A percentile compares a stretch with the other conserved stretches of the same genome.
Evolutionary conservation across 2,888 invertebrate species (phyloP).

Genomic region (Alviniconcha strummeri): DNA sequence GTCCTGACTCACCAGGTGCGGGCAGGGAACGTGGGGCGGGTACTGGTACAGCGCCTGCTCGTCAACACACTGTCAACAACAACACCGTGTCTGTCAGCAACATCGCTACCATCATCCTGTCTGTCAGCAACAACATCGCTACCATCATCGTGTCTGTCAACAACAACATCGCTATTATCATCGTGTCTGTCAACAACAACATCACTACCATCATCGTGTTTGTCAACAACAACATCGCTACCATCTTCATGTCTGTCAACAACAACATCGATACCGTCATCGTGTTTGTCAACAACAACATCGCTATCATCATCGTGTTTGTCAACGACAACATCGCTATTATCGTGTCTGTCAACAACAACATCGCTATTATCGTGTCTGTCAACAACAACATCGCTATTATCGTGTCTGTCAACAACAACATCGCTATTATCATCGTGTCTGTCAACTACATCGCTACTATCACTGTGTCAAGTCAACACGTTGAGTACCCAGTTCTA

Average conservation of each 20-base stretch:
- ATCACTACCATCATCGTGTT: slow-evolving; percentile 20
- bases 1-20: slow-evolving; percentile 48
- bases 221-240: slow-evolving; percentile 44
- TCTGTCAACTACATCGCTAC: background rate
- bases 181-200: background rate
- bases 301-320: background rate
- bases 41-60: slow-evolving; percentile 47
- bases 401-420: background rate
- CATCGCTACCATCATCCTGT: background rate
- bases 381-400: background rate
- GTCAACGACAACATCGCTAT: background rate
- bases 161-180: background rate
- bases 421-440: background rate
- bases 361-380: background rate
- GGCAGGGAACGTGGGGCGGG: slow-evolving; percentile 48
- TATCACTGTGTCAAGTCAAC: background rate
- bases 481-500: no score
- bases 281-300: slow-evolving; percentile 15
- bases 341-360: slow-evolving; percentile 9
- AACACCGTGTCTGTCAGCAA: no score
- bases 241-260: background rate
- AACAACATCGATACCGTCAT: background rate
- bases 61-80: slow-evolving; percentile 44
- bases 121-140: background rate
- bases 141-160: background rate